phyloP scores from a whole-genome alignment of 2,888 invertebrate species.

The Thelaira solivaga region DNA sequence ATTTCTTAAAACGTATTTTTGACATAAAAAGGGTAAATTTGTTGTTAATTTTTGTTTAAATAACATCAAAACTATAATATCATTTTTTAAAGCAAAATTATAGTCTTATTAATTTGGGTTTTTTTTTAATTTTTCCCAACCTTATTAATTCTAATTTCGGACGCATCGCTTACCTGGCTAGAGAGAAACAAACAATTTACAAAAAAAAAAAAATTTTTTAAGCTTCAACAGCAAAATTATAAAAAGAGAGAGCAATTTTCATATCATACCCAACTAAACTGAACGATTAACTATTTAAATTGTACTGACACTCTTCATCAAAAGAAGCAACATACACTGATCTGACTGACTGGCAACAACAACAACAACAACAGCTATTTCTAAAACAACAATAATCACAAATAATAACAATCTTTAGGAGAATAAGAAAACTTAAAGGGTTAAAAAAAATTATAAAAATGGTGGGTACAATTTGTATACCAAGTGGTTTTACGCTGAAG shows the following conservation, averaged over 20 bases:
- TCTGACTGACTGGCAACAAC: constrained; percentile 5
- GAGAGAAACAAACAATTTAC: constrained; percentile 35
- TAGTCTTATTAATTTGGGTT: no score
- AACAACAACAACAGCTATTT: constrained; percentile 22
- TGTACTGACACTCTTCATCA: constrained; percentile 61
- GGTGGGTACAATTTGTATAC: constrained; percentile 45
- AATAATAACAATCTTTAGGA: constrained; percentile 39
- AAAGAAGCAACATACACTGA: constrained; percentile 59
- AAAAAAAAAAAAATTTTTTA: constrained; percentile 27
- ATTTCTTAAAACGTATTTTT: no score
- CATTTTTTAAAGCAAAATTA: no score
- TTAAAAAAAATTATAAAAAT: constrained; percentile 46
- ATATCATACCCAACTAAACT: constrained; percentile 53
- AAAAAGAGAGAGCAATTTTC: constrained; percentile 59
- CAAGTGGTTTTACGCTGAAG: neutral
- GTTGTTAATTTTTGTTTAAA: no score
- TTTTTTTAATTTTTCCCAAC: neutral
- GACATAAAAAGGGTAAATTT: no score
- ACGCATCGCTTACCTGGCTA: neutral
- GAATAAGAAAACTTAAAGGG: constrained; percentile 36
- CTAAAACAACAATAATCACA: neutral
- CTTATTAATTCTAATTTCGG: neutral
- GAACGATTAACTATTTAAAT: constrained; percentile 54
- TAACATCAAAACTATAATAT: no score
- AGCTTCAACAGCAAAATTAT: constrained; percentile 43